Evolutionary conservation across 1,140 invertebrate species (phyloP).

Genomic region (Himalopsyche phryganea): DNA sequence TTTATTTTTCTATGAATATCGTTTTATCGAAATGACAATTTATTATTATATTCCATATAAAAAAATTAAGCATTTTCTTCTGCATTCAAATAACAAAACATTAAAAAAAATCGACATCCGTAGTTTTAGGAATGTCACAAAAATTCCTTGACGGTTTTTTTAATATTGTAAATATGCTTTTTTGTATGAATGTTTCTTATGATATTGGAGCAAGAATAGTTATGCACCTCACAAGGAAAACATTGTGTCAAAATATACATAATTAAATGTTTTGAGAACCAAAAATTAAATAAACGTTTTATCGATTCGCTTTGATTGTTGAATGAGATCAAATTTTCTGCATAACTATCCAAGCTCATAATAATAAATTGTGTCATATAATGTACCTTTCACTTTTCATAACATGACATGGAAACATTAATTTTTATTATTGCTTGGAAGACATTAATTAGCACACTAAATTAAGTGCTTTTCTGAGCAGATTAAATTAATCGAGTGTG

Average conservation of each 20-base stretch:
- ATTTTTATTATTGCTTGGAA: too few relatives aligned
- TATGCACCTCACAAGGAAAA: background rate
- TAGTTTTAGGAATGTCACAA: too few relatives aligned
- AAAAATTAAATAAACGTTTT: background rate
- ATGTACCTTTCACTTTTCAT: too few relatives aligned
- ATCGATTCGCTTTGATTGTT: too few relatives aligned
- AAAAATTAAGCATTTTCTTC: background rate
- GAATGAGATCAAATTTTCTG: background rate
- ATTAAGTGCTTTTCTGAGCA: too few relatives aligned
- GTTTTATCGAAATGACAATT: background rate
- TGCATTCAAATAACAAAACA: background rate
- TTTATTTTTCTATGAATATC: background rate
- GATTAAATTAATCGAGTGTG: too few relatives aligned
- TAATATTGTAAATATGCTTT: constrained; percentile 1
- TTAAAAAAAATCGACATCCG: background rate
- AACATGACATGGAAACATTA: too few relatives aligned
- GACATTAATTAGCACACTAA: too few relatives aligned
- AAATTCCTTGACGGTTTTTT: background rate
- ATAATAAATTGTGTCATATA: too few relatives aligned
- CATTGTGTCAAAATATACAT: background rate
- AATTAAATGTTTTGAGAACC: background rate
- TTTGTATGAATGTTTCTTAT: constrained; percentile 2
- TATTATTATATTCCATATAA: background rate
- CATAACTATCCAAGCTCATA: background rate
- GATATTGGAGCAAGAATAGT: background rate